Conservation (phyloP, 2,113 vertebrate species). For the Podocnemis expansa region DNA sequence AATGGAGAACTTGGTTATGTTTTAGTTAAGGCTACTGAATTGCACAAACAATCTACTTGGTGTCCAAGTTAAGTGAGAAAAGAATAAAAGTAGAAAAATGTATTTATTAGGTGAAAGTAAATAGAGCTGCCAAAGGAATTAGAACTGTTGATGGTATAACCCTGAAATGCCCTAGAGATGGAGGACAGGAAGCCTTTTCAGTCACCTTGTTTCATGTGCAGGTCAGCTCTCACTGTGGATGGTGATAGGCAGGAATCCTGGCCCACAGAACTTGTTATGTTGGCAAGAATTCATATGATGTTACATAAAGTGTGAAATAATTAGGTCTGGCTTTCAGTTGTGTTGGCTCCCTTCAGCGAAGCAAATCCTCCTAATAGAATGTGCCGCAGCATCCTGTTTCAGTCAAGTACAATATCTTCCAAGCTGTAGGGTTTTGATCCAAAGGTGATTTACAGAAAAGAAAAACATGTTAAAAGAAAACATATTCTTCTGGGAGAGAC, state of each 20-base stretch:
- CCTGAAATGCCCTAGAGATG: background rate
- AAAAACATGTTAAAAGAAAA: background rate
- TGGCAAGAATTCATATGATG: background rate
- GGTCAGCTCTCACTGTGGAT: slow-evolving; percentile 9
- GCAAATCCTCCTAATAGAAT: background rate
- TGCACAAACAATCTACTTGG: background rate
- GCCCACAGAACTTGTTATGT: background rate
- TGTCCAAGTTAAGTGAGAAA: background rate
- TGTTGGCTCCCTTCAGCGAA: slow-evolving; percentile 11
- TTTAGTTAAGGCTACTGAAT: background rate
- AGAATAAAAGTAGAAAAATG: background rate
- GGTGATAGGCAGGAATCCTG: background rate
- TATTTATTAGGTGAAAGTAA: background rate
- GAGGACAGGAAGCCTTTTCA: background rate
- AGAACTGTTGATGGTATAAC: background rate
- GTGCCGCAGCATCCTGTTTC: slow-evolving; percentile 24
- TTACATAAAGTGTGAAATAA: slow-evolving; percentile 27
- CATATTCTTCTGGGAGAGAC: background rate
- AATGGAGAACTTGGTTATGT: background rate
- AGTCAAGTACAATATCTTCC: slow-evolving; percentile 38
- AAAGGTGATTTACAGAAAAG: slow-evolving; percentile 29
- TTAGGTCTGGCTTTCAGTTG: slow-evolving; percentile 26
- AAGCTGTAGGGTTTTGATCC: slow-evolving; percentile 14
- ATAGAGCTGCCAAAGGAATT: background rate
- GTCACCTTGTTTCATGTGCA: background rate